Conservation (phyloP, 2,113 vertebrate species). For the Suricata suricatta region DNA sequence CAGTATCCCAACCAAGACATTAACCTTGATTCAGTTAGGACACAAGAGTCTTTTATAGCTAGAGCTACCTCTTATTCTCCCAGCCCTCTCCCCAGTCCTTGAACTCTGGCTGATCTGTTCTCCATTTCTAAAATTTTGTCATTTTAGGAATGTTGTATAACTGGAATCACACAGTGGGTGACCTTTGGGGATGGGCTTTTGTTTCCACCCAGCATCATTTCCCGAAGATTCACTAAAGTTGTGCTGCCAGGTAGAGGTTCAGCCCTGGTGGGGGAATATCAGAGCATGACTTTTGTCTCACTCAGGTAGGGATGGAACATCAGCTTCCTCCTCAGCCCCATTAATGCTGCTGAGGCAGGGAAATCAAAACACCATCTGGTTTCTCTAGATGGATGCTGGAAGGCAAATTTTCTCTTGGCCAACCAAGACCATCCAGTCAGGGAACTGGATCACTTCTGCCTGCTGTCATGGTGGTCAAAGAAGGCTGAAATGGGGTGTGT, state of each 20-base stretch:
- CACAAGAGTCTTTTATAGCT: neutral
- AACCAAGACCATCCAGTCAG: neutral
- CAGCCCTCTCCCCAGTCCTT: rapidly evolving
- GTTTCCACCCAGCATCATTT: neutral
- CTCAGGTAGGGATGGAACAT: neutral
- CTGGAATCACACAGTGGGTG: neutral
- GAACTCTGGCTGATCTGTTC: neutral
- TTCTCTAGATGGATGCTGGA: neutral
- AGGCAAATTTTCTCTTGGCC: neutral
- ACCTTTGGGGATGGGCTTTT: neutral
- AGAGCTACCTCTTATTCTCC: neutral
- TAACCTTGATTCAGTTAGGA: neutral
- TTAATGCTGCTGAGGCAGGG: neutral
- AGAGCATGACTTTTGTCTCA: neutral
- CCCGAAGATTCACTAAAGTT: neutral
- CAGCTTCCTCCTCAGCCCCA: neutral
- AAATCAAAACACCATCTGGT: neutral
- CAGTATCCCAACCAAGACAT: neutral
- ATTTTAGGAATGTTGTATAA: neutral
- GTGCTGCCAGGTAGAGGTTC: neutral
- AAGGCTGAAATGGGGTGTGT: neutral
- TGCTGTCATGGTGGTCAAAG: neutral
- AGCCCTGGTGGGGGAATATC: too few species aligned
- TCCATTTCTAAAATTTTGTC: neutral
- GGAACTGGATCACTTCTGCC: neutral